A percentile compares a stretch with the other conserved stretches of the same genome.
Evolutionary conservation across 2,113 vertebrate species (phyloP).

Genomic region (Chrysochloris asiatica): DNA sequence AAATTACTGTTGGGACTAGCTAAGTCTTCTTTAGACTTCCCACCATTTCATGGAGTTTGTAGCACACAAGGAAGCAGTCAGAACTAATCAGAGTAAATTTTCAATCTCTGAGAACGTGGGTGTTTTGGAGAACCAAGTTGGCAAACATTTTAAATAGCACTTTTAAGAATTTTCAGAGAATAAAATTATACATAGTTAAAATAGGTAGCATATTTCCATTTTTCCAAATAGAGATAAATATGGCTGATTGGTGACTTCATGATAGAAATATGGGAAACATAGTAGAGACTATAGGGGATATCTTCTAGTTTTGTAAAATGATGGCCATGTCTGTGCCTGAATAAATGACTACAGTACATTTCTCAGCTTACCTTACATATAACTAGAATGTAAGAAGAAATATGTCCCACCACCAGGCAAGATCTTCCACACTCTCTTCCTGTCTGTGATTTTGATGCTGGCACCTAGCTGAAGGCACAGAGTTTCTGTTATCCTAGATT

Average conservation of each 20-base stretch:
- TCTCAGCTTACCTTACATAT: neutral
- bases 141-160: neutral
- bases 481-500: neutral
- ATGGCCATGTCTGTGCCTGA: neutral
- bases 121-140: neutral
- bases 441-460: neutral
- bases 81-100: neutral
- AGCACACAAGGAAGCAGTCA: neutral
- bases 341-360: neutral
- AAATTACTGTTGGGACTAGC: accelerated
- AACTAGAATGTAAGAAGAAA: neutral
- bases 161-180: constrained; percentile 2
- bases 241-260: neutral
- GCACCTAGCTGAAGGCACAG: neutral
- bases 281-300: neutral
- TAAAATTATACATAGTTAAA: neutral
- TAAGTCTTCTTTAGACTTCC: neutral
- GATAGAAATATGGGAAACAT: neutral
- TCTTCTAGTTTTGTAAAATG: neutral
- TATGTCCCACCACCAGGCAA: neutral
- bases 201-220: neutral
- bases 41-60: neutral
- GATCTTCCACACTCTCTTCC: neutral
- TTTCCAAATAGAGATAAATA: neutral
- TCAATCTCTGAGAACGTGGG: neutral